A percentile compares a stretch with the other conserved stretches of the same genome.
Evolutionary conservation across 2,888 invertebrate genomes (phyloP).

Genomic region (Abrostola tripartita): DNA sequence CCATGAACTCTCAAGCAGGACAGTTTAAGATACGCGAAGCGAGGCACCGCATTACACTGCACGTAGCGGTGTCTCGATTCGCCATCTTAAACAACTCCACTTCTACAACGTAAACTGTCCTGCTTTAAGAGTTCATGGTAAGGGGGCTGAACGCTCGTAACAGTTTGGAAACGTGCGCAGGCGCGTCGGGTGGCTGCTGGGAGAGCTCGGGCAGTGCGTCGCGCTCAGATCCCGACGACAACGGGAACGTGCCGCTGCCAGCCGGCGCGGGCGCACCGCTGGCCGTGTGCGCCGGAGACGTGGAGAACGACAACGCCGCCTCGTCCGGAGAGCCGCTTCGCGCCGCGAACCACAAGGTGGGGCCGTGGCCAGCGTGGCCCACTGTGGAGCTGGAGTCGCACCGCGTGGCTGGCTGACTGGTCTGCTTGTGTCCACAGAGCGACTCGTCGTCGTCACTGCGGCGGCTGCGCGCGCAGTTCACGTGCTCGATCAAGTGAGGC

Average conservation of each 20-base stretch:
- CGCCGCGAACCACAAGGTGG: constrained; percentile 53
- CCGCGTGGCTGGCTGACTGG: background rate
- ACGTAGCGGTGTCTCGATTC: no score
- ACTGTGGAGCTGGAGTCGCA: constrained; percentile 39
- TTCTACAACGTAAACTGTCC: no score
- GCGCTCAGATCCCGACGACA: constrained; percentile 69
- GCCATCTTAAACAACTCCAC: no score
- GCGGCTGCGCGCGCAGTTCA: constrained; percentile 80
- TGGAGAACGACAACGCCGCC: constrained; percentile 74
- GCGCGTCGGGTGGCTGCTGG: constrained; percentile 58
- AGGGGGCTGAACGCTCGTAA: background rate
- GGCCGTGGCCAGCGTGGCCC: background rate
- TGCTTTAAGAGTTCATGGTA: no score
- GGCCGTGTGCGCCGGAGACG: constrained; percentile 55
- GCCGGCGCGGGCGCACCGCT: constrained; percentile 32
- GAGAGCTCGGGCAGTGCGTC: constrained; percentile 63
- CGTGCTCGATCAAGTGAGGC: constrained; percentile 79
- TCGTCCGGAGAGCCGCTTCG: constrained; percentile 36
- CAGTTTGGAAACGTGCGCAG: background rate
- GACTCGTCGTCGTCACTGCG: constrained; percentile 68
- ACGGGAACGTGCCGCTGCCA: constrained; percentile 67
- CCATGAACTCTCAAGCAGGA: no score
- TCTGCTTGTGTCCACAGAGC: constrained; percentile 49
- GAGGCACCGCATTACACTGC: no score
- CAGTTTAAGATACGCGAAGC: no score